phyloP scores from a whole-genome alignment of 2,113 vertebrate genomes.

The Nibea coibor region DNA sequence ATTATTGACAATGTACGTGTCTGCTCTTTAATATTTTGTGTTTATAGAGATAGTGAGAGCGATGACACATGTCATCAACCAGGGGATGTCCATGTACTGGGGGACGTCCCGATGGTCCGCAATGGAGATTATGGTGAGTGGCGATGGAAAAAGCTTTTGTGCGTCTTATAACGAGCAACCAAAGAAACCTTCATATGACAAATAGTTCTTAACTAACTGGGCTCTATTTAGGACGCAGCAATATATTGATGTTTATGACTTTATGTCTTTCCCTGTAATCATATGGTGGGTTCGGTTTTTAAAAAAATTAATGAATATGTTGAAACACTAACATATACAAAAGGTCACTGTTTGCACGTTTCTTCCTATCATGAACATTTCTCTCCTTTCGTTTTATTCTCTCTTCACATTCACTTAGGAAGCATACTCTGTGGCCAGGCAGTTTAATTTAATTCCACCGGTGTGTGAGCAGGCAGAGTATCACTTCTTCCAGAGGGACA shows the following conservation, averaged over 20 bases:
- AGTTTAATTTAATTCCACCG: slow-evolving; percentile 97
- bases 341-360: slow-evolving; percentile 8
- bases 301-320: neutral
- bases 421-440: slow-evolving; percentile 96
- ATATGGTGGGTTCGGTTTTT: neutral
- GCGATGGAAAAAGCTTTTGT: neutral
- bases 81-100: slow-evolving; percentile 99
- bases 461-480: slow-evolving; percentile 98
- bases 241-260: neutral
- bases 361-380: slow-evolving; percentile 16
- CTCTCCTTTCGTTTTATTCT: slow-evolving; percentile 4
- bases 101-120: slow-evolving; percentile 96
- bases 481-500: slow-evolving; percentile 97
- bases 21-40: slow-evolving; percentile 31
- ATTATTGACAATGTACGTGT: slow-evolving; percentile 24
- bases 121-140: slow-evolving; percentile 97
- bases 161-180: neutral
- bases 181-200: neutral
- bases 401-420: slow-evolving; percentile 83
- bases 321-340: neutral
- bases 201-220: neutral
- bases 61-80: slow-evolving; percentile 97
- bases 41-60: slow-evolving; percentile 93
- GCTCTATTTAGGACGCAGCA: neutral
- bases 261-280: neutral